phyloP scores from a whole-genome alignment of 1,140 invertebrate species.

The Rhagoletis pomonella region DNA sequence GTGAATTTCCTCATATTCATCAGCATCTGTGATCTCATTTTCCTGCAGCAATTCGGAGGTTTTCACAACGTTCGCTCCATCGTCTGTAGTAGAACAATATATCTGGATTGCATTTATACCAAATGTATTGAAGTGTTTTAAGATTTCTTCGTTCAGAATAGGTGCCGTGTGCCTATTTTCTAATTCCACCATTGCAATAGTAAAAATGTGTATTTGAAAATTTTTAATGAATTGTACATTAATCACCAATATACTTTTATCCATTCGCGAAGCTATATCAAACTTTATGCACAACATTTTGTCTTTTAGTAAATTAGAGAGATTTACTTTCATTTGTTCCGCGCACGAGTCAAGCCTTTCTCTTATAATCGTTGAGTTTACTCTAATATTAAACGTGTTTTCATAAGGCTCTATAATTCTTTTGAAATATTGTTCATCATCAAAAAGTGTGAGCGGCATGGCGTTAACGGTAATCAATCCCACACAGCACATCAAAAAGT shows the following conservation, averaged over 20 bases:
- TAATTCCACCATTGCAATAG: constrained; percentile 22
- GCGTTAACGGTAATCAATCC: constrained; percentile 37
- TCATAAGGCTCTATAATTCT: constrained; percentile 34
- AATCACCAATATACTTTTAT: constrained; percentile 2
- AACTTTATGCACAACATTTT: constrained; percentile 37
- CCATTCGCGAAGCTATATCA: constrained; percentile 9
- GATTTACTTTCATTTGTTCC: neutral
- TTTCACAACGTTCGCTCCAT: constrained; percentile 13
- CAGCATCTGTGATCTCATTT: neutral
- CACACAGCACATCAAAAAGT: constrained; percentile 54
- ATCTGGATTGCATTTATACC: constrained; percentile 5
- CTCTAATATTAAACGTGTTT: neutral
- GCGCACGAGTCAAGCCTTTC: neutral
- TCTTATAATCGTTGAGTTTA: constrained; percentile 44
- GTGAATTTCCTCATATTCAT: neutral
- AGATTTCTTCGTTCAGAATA: constrained; percentile 24
- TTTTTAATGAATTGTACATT: constrained; percentile 44
- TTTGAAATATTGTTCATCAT: constrained; percentile 52
- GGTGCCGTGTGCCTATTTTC: neutral
- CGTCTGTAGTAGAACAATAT: constrained; percentile 9
- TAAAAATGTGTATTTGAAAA: constrained; percentile 15
- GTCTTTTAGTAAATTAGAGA: neutral
- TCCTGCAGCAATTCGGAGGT: neutral
- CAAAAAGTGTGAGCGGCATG: constrained; percentile 46
- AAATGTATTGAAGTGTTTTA: neutral